Evolutionary conservation across 1,140 invertebrate genomes (phyloP).

Genomic region (Globodera rostochiensis): DNA sequence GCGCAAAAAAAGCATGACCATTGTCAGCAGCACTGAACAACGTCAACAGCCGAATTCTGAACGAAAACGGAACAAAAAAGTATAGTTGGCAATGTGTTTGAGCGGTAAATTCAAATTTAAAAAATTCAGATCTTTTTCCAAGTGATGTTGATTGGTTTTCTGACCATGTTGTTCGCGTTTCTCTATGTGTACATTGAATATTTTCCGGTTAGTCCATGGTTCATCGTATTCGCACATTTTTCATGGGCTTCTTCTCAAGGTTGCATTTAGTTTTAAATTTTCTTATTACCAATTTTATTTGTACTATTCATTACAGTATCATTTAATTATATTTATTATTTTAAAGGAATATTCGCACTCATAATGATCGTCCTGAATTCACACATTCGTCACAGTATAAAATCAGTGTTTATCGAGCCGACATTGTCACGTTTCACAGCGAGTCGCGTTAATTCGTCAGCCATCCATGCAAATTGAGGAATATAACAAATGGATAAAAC

Average conservation of each 20-base stretch:
- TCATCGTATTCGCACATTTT: neutral
- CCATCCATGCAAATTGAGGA: too few species aligned
- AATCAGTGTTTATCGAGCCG: too few species aligned
- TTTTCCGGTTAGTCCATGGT: neutral
- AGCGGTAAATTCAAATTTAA: neutral
- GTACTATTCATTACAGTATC: too few species aligned
- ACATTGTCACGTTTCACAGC: too few species aligned
- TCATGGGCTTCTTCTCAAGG: constrained; percentile 4
- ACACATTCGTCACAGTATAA: too few species aligned
- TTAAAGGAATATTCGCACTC: too few species aligned
- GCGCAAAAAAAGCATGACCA: constrained; percentile 13
- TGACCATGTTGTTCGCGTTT: neutral
- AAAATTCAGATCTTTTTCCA: constrained; percentile 4
- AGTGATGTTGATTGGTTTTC: constrained; percentile 1
- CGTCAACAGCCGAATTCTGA: neutral
- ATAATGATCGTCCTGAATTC: too few species aligned
- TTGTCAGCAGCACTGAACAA: neutral
- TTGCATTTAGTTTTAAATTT: neutral
- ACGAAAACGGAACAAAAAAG: constrained; percentile 5
- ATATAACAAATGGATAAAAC: too few species aligned
- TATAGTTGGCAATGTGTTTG: neutral
- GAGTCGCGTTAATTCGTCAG: too few species aligned
- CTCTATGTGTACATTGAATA: constrained; percentile 13
- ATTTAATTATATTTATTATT: too few species aligned
- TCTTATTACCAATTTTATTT: neutral